Base-by-base conservation (phyloP, 1,140 invertebrate species). In the Drosophila sulfurigaster region DNA sequence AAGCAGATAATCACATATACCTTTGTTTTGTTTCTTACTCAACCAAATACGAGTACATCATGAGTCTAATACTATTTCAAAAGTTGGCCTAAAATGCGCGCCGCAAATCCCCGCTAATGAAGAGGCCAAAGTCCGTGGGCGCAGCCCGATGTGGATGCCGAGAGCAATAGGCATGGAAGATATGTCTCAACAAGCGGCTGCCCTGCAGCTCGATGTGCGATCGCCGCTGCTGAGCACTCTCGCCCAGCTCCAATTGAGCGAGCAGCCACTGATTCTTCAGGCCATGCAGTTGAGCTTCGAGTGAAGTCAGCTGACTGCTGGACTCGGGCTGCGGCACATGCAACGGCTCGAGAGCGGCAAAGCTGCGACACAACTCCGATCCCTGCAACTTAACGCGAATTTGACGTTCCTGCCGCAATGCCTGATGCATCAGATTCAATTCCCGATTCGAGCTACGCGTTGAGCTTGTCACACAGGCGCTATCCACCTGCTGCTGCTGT, bases 121-220 rank as follows among this genome's bases (percentile, higher is more conserved):
- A 92, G 28, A 80, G 60, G 5, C 89, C 79, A 64, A 92, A 92
- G 64, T 91, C 79, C 1, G 80, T 82, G 35, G 59, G 66, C 15
- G 79, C 72, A 16, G 82, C 76, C 41, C 91, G 82, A 66, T 92
- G 72, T 5, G 91, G 91, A 78, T 92, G 80, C 20, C 66, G 66
- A 6, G 57, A 68, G 72, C 81, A 91, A 75, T 91, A 91, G 72
- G 89, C 67, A 46, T 89, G 81, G 78, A 89, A 89, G 85, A 89
- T 89, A 81, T 89, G 78, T 85, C 85, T 81, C 75, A 89, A 48
- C 13, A 89, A 38, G 5, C 67, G 81, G 56, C 71, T 89, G 38
- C 80, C 78, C 60, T 81, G 75, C 51, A 72, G 48, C 54, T 89
- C 75, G 38, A 89, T 78, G 11, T 75, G 69, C 7, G 62, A 11